Evolutionary conservation across 2,888 invertebrate species (phyloP).

Genomic region (Acleris cristana): DNA sequence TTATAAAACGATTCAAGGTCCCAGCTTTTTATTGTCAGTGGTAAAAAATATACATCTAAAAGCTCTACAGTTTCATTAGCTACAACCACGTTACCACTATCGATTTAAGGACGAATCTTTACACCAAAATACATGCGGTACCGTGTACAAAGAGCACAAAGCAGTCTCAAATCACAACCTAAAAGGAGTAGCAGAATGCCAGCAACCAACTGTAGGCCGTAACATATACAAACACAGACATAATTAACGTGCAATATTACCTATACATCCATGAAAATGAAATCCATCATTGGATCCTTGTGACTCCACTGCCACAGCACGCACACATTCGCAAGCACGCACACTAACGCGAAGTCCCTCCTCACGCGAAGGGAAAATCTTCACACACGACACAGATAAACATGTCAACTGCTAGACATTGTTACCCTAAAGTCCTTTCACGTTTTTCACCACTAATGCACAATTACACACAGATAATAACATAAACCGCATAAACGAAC

Average conservation of each 20-base stretch:
- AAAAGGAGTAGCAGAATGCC: slow-evolving; percentile 46
- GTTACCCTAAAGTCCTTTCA: slow-evolving; percentile 81
- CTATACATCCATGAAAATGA: slow-evolving; percentile 81
- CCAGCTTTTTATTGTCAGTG: slow-evolving; percentile 55
- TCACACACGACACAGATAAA: slow-evolving; percentile 84
- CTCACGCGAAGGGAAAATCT: slow-evolving; percentile 84
- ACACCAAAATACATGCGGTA: slow-evolving; percentile 59
- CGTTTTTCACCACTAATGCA: slow-evolving; percentile 78
- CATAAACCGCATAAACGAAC: slow-evolving; percentile 74
- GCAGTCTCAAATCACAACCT: slow-evolving; percentile 49
- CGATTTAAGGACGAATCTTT: slow-evolving; percentile 62
- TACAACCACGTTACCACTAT: slow-evolving; percentile 57
- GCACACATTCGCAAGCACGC: slow-evolving; percentile 69
- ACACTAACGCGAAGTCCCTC: slow-evolving; percentile 77
- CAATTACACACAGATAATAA: slow-evolving; percentile 72
- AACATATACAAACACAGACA: slow-evolving; percentile 56
- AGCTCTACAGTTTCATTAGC: slow-evolving; percentile 49
- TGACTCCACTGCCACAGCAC: slow-evolving; percentile 69
- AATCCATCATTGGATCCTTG: slow-evolving; percentile 81
- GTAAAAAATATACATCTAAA: slow-evolving; percentile 58
- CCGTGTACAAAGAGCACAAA: slow-evolving; percentile 58
- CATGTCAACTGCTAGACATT: slow-evolving; percentile 84
- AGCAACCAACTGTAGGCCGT: slow-evolving; percentile 52
- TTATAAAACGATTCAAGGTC: slow-evolving; percentile 59
- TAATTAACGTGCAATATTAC: slow-evolving; percentile 71